Evolutionary conservation across 2,888 invertebrate genomes (phyloP), one percentile per base, ranked within the genome.

Genomic region (Amiota minor): DNA sequence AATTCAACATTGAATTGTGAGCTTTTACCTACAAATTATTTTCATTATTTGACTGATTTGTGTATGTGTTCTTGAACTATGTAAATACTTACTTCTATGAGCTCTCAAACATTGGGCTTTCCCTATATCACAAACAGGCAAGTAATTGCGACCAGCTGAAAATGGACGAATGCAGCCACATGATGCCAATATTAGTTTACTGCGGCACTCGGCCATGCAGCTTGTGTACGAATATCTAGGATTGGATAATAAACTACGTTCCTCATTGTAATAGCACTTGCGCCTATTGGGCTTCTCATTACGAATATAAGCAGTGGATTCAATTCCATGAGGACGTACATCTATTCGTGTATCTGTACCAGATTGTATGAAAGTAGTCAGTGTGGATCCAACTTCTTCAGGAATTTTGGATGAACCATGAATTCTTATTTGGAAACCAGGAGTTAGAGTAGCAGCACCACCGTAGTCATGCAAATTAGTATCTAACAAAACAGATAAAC

Each of bases 81-180:
- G 8, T 64, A 59, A 9, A 45, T 70, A 70, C 80, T 76, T 69
- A 84, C 87, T 76, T 75, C 75, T 77, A 65, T 84, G 75, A 9
- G 79, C 59, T 10, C 71, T 50, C 10, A 87, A 74, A 75, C 89
- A 90, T 8, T 74, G 35, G 3, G 81, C 73, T 59, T 87, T 74
- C 2, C 77, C 49, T 35, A 87, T 61, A 35, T 76, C 75, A 55
- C 89, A 90, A 0, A 78, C 49, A 1, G 77, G 73, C 81, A 85
- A 85, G n/a, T 76, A 46, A n/a, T 9, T 8, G 4, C 59, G 3
- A 10, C 59, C 20, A 6, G 12, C 59, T 92, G 90, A 80, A 91
- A 91, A 81, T 90, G 91, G 91, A 0, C 93, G 93, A 0, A 92
- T 87, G 85, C 94, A 94, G 6, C 91, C 89, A 79, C 94, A 94